A percentile compares a stretch with the other conserved stretches of the same genome.
These are phyloP conservation scores for Platyrinchus mystaceus DNA, from an alignment of 2,797 vertebrate genomes.

Conservation along the genomic window DNA sequence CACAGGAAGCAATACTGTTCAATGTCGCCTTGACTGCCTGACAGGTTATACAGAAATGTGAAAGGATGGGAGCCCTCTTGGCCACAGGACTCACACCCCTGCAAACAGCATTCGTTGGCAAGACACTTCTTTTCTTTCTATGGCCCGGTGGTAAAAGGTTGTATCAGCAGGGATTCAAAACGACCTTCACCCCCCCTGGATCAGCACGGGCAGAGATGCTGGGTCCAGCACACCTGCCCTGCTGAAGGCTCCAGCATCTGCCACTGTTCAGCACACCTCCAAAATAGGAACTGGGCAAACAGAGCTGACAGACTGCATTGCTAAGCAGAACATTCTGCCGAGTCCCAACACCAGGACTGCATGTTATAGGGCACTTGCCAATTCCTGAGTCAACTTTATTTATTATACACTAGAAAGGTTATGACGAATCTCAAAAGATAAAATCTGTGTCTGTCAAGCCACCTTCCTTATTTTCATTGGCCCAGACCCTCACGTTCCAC, in stretches of 20 bases:
- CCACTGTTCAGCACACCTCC: constrained; percentile 31
- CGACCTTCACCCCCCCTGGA: neutral
- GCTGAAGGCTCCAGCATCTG: constrained; percentile 31
- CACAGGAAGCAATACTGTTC: constrained; percentile 1
- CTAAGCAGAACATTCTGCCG: constrained; percentile 67
- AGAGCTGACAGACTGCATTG: constrained; percentile 29
- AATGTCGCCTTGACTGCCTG: neutral
- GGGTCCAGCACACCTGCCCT: constrained; percentile 6
- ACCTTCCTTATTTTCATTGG: constrained; percentile 72
- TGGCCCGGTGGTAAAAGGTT: neutral
- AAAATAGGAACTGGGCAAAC: constrained; percentile 55
- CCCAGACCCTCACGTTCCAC: constrained; percentile 38
- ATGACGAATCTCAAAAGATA: constrained; percentile 64
- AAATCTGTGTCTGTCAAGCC: constrained; percentile 68
- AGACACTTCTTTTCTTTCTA: neutral
- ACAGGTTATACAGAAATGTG: neutral
- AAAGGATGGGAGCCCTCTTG: neutral
- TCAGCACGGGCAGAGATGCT: neutral
- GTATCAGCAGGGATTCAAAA: neutral
- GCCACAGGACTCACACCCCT: neutral
- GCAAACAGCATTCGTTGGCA: neutral
- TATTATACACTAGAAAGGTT: constrained; percentile 59
- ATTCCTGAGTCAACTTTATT: constrained; percentile 67
- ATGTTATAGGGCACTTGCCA: constrained; percentile 66
- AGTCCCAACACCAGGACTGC: constrained; percentile 57